A percentile compares a stretch with the other conserved stretches of the same genome.
Conservation (phyloP, 2,797 vertebrate species). For the Enteromius afrohamiltoni region DNA sequence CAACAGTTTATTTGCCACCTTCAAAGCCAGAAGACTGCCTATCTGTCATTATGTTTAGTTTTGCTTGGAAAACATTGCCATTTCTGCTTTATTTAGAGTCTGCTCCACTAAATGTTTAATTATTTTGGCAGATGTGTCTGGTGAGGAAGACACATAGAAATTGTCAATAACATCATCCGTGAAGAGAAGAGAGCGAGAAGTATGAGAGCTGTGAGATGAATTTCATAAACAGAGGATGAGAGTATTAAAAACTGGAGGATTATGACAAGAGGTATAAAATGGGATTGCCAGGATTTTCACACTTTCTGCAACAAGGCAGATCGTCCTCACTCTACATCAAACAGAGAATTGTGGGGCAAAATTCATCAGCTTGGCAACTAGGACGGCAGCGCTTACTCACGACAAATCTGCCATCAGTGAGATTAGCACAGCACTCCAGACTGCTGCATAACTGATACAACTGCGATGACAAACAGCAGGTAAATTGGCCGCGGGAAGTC, state of each 20-base stretch:
- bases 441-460: neutral
- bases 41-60: constrained; percentile 49
- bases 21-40: constrained; percentile 31
- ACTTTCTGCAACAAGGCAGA: constrained; percentile 52
- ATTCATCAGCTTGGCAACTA: constrained; percentile 54
- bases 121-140: constrained; percentile 54
- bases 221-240: constrained; percentile 67
- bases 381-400: constrained; percentile 59
- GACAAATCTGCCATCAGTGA: constrained; percentile 51
- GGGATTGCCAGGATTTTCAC: constrained; percentile 60
- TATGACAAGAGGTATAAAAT: constrained; percentile 67
- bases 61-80: constrained; percentile 37
- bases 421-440: constrained; percentile 24
- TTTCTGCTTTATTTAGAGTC: constrained; percentile 55
- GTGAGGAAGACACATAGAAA: constrained; percentile 19
- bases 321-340: constrained; percentile 48
- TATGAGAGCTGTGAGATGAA: constrained; percentile 59
- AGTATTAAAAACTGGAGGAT: constrained; percentile 63
- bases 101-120: constrained; percentile 52
- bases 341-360: constrained; percentile 53
- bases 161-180: constrained; percentile 56
- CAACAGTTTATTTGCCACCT: constrained; percentile 18
- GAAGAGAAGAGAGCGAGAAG: constrained; percentile 28
- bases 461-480: constrained; percentile 27
- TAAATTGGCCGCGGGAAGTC: neutral